Conservation (phyloP, 2,888 invertebrate species). For the Lasioglossum morio region DNA sequence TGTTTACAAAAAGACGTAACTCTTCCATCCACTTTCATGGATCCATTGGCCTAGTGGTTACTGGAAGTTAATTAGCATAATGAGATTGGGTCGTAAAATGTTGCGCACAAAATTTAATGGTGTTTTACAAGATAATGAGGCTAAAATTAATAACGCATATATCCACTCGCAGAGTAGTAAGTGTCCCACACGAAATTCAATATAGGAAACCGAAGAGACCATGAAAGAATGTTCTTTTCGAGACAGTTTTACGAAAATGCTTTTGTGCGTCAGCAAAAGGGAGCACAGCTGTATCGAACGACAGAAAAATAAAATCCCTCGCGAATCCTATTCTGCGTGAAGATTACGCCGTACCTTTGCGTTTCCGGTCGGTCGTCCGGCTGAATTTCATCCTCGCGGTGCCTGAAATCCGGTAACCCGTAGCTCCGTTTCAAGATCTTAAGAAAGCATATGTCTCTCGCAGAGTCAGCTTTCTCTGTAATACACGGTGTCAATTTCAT, state of each 20-base stretch:
- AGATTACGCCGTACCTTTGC: constrained; percentile 45
- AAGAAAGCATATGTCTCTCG: constrained; percentile 57
- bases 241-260: not conserved
- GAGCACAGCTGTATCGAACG: constrained; percentile 3
- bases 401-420: constrained; percentile 66
- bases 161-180: not conserved
- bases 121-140: not conserved
- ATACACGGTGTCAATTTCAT: constrained; percentile 71
- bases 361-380: constrained; percentile 45
- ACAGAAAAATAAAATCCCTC: constrained; percentile 2
- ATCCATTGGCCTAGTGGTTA: not conserved
- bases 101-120: not conserved
- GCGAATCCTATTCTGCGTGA: constrained; percentile 25
- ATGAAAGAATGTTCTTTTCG: not conserved
- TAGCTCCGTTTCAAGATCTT: constrained; percentile 58
- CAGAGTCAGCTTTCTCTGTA: constrained; percentile 68
- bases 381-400: constrained; percentile 63
- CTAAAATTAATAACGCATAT: not conserved
- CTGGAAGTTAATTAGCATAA: not conserved
- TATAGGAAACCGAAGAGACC: not conserved
- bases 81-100: not conserved
- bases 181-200: not conserved
- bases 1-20: not conserved
- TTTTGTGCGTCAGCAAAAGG: not conserved
- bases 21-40: not conserved